Evolutionary conservation across 2,797 vertebrate species (phyloP).

Genomic region (Bovichtus variegatus): DNA sequence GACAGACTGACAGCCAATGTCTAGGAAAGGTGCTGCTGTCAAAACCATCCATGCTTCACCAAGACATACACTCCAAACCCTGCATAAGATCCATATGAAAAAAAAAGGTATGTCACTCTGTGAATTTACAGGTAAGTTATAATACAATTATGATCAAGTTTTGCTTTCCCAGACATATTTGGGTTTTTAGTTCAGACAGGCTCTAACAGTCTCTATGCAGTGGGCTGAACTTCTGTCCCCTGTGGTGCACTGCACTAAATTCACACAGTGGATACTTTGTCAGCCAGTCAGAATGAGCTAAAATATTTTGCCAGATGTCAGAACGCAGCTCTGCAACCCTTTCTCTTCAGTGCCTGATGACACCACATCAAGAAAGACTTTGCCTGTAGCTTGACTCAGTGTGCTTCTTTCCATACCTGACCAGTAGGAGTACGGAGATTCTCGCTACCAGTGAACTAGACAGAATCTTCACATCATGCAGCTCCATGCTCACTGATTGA

Average conservation of each 20-base stretch:
- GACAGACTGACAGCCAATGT: constrained; percentile 61
- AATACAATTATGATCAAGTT: background rate
- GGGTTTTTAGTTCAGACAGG: background rate
- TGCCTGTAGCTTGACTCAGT: constrained; percentile 1
- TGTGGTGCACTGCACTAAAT: background rate
- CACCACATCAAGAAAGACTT: background rate
- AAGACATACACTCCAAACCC: constrained; percentile 9
- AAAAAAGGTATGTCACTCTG: background rate
- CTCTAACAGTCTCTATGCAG: background rate
- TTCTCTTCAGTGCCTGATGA: constrained; percentile 6
- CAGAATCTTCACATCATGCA: background rate
- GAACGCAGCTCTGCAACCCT: background rate
- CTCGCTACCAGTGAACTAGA: background rate
- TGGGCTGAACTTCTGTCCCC: background rate
- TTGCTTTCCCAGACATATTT: background rate
- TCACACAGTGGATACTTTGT: background rate
- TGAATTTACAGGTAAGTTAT: background rate
- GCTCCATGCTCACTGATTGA: background rate
- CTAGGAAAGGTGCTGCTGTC: constrained; percentile 43
- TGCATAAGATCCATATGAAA: constrained; percentile 8
- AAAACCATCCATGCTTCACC: constrained; percentile 35
- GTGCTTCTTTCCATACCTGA: background rate
- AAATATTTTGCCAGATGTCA: constrained; percentile 8
- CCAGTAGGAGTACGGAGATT: background rate
- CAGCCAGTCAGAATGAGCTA: constrained; percentile 11